Evolutionary conservation across 2,888 invertebrate genomes (phyloP).

Genomic region (Aethes cnicana): DNA sequence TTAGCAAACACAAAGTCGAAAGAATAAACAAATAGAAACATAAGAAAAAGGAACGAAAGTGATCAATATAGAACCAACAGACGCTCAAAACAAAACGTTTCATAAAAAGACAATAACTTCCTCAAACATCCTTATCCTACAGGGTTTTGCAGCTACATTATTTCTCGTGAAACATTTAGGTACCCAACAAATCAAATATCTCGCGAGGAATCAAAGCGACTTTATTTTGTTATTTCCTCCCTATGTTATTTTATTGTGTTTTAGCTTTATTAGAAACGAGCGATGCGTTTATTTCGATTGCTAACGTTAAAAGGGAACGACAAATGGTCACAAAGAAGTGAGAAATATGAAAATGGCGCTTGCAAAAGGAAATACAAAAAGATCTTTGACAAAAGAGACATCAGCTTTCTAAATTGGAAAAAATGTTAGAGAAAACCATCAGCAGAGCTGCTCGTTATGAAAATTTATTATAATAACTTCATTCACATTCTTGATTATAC

Average conservation of each 20-base stretch:
- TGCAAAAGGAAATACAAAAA: too few relatives aligned
- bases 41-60: background rate
- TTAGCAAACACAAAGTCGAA: too few relatives aligned
- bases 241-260: slow-evolving; percentile 15
- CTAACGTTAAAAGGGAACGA: too few relatives aligned
- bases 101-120: slow-evolving; percentile 19
- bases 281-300: slow-evolving; percentile 3
- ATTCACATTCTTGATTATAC: too few relatives aligned
- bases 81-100: slow-evolving; percentile 1
- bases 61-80: background rate
- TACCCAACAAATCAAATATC: slow-evolving; percentile 55
- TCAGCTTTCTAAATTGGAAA: too few relatives aligned
- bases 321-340: too few relatives aligned
- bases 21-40: too few relatives aligned
- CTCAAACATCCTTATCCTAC: background rate
- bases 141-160: slow-evolving; percentile 52
- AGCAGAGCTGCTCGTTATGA: too few relatives aligned
- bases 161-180: slow-evolving; percentile 51
- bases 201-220: slow-evolving; percentile 42
- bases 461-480: too few relatives aligned
- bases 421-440: too few relatives aligned
- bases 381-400: too few relatives aligned
- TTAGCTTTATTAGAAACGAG: slow-evolving; percentile 13
- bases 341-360: too few relatives aligned
- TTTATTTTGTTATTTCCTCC: slow-evolving; percentile 18